Conservation (phyloP, 2,888 invertebrate species). For the Catonia carolina region DNA sequence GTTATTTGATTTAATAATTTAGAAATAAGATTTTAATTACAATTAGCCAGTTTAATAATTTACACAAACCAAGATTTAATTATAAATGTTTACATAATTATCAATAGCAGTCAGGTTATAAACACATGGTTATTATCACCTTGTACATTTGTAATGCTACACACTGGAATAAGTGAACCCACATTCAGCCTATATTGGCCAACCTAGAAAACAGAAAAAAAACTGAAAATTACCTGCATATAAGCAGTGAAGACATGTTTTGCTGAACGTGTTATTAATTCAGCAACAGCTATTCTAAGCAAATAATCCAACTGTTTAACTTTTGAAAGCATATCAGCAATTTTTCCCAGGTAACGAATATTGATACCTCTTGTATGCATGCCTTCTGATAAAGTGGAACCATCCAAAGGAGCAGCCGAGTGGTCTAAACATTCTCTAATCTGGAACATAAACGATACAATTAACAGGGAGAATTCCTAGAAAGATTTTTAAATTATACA, state of each 20-base stretch:
- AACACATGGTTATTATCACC: too few species aligned
- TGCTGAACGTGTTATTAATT: slow-evolving; percentile 79
- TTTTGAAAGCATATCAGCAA: slow-evolving; percentile 69
- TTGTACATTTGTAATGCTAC: background rate
- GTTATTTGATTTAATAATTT: too few species aligned
- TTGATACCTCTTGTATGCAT: slow-evolving; percentile 95
- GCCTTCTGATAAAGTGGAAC: slow-evolving; percentile 82
- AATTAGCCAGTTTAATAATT: too few species aligned
- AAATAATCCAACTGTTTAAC: slow-evolving; percentile 78
- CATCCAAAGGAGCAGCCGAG: slow-evolving; percentile 91
- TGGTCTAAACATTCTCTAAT: slow-evolving; percentile 87
- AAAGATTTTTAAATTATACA: background rate
- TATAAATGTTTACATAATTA: too few species aligned
- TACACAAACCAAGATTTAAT: too few species aligned
- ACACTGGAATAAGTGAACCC: too few species aligned
- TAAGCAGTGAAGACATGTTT: slow-evolving; percentile 92
- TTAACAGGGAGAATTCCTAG: background rate
- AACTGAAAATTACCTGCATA: slow-evolving; percentile 59
- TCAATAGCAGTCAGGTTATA: too few species aligned
- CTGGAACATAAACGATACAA: slow-evolving; percentile 43
- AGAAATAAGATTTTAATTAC: too few species aligned
- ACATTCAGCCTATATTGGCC: too few species aligned
- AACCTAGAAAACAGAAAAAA: background rate
- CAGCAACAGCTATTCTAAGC: slow-evolving; percentile 83
- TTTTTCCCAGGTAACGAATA: slow-evolving; percentile 91